Conservation (phyloP, 2,888 invertebrate genomes). For the Emmelina monodactyla region DNA sequence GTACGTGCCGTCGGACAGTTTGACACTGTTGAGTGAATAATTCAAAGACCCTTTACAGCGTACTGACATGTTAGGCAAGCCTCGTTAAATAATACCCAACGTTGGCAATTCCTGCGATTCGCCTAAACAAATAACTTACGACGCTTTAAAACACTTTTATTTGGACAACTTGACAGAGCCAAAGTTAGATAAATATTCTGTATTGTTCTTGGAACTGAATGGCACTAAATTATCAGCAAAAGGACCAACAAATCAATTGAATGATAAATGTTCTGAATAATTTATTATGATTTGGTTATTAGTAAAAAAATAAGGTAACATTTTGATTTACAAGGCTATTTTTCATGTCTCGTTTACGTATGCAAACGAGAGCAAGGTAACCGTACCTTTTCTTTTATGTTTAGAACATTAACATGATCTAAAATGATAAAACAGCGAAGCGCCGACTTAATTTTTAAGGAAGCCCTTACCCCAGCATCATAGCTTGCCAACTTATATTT, state of each 20-base stretch:
- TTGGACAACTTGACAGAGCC: slow-evolving; percentile 22
- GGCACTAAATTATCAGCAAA: slow-evolving; percentile 12
- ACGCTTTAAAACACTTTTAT: slow-evolving; percentile 19
- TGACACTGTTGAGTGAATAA: slow-evolving; percentile 20
- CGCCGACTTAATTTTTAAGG: no score
- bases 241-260: slow-evolving; percentile 20
- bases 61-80: slow-evolving; percentile 29
- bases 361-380: no score
- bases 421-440: no score
- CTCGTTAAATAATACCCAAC: slow-evolving; percentile 34
- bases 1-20: slow-evolving; percentile 9
- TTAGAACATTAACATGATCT: no score
- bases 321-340: no score
- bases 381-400: no score
- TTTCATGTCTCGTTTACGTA: no score
- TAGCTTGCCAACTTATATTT: no score
- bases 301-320: no score
- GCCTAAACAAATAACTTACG: slow-evolving; percentile 39
- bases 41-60: slow-evolving; percentile 25
- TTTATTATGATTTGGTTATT: slow-evolving; percentile 1
- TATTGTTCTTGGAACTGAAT: slow-evolving; percentile 27
- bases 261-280: slow-evolving; percentile 18
- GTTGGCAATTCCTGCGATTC: slow-evolving; percentile 26
- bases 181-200: slow-evolving; percentile 28
- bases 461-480: no score